Evolutionary conservation across 1,140 invertebrate species (phyloP), one percentile per base, ranked within the genome.

Genomic region (Pseudomyrmex dendroicus): DNA sequence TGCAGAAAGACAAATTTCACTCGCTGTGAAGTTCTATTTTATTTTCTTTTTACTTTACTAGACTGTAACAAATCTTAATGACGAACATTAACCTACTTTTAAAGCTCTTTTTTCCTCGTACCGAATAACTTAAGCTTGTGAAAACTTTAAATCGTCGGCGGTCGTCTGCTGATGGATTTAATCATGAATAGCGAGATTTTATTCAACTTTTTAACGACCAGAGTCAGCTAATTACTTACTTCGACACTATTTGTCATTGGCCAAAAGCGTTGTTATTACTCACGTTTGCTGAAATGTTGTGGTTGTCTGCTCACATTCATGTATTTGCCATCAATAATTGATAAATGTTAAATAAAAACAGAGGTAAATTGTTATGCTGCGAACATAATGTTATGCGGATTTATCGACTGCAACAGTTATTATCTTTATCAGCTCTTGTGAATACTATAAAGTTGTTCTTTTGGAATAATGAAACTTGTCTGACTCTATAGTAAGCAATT

Each of bases 71-170:
- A 20, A 12, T 52, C 35, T 62, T 68, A 84, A 82, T 84, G 66
- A 68, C 35, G 64, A 84, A 72, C 76, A 77, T 84, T 84, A 84
- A 84, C 83, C 83, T 63, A 84, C 64, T 84, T 84, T 44, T 57
- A 17, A 54, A 82, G 50, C 50, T 72, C 35, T 61, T 63, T 80
- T 74, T 84, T 78, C 70, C 64, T n/a, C 54, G 50, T 61, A 20
- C 7, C 50, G 12, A 48, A 17, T 70, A 67, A 67, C 22, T 77
- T 44, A 5, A 64, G 63, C 52, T 78, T 20, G 82, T 78, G 73
- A 78, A 83, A 78, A 83, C 52, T 83, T 83, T 83, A 83, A 61
- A 61, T 83, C 54, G 61, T 54, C 3, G 44, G 52, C 73, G 44
- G 56, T 62, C 50, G 52, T 62, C 25, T 57, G 63, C 73, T 66